Percentiles rank a stretch among this genome's conserved stretches.
Conservation (phyloP, 2,888 invertebrate species). For the Sussaba pulchella region DNA sequence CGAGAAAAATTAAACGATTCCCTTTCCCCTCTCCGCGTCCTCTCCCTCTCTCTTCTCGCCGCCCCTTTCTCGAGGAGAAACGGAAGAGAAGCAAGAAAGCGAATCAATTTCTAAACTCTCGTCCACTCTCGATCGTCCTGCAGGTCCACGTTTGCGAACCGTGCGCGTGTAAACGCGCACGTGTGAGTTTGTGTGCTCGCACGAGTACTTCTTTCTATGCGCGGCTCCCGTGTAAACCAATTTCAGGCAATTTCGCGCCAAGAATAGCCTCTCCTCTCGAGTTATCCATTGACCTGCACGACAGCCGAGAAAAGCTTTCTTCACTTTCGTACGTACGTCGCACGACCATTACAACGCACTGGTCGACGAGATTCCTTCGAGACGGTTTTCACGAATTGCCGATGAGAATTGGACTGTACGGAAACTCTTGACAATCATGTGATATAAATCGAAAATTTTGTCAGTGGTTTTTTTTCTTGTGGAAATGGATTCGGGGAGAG, state of each 20-base stretch:
- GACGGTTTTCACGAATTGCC: conserved; percentile 7
- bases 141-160: conserved; percentile 1
- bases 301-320: conserved; percentile 77
- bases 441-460: conserved; percentile 6
- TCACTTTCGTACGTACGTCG: conserved; percentile 80
- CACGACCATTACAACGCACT: conserved; percentile 42
- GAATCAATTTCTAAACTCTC: conserved; percentile 81
- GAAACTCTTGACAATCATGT: conserved; percentile 2
- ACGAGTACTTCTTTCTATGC: conserved; percentile 69
- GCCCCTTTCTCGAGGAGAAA: conserved; percentile 67
- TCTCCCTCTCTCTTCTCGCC: too few relatives aligned
- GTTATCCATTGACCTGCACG: conserved; percentile 81
- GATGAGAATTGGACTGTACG: neutral
- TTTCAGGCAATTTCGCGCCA: conserved; percentile 84
- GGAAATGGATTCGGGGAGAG: too few relatives aligned
- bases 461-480: too few relatives aligned
- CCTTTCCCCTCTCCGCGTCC: conserved; percentile 2
- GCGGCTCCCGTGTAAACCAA: conserved; percentile 83
- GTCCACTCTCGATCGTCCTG: conserved; percentile 54
- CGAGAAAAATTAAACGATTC: conserved; percentile 76
- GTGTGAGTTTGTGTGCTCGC: conserved; percentile 19
- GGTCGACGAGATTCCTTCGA: conserved; percentile 3
- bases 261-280: conserved; percentile 83
- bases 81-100: conserved; percentile 70
- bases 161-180: neutral